These are phyloP conservation scores for Polia nebulosa DNA, from an alignment of 2,888 invertebrate genomes.

Conservation along the genomic window DNA sequence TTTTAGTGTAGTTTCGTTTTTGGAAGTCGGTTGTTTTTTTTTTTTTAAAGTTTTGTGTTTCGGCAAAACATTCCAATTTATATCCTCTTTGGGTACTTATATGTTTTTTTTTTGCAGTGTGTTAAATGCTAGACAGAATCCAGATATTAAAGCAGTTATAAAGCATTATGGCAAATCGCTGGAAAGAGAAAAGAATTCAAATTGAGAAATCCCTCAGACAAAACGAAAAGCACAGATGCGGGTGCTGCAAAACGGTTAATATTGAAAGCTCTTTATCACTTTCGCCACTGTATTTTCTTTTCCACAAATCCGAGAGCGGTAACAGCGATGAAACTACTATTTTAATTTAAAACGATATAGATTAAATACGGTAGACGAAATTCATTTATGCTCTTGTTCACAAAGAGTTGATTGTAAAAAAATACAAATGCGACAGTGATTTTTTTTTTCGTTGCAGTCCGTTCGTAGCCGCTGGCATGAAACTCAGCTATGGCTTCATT, in stretches of 20 bases:
- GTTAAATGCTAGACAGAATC: not conserved
- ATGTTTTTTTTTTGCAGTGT: not conserved
- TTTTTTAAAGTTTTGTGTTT: no score
- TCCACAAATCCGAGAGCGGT: constrained; percentile 43
- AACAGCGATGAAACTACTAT: constrained; percentile 33
- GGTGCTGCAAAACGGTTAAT: constrained; percentile 44
- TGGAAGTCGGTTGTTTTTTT: no score
- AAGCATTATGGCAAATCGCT: constrained; percentile 17
- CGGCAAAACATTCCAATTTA: not conserved
- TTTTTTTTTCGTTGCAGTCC: constrained; percentile 33
- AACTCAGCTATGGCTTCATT: constrained; percentile 30
- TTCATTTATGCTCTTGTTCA: constrained; percentile 30
- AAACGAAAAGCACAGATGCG: constrained; percentile 42
- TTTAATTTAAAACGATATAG: constrained; percentile 50
- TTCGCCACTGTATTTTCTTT: constrained; percentile 49
- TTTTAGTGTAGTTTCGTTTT: no score
- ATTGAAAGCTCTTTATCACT: constrained; percentile 51
- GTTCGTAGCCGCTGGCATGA: constrained; percentile 30
- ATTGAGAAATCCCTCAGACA: constrained; percentile 37
- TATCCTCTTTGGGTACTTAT: not conserved
- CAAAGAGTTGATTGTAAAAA: constrained; percentile 41
- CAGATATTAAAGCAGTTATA: constrained; percentile 7
- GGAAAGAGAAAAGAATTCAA: constrained; percentile 38
- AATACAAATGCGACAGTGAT: constrained; percentile 6
- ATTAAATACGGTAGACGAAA: constrained; percentile 34